Conservation (phyloP, 2,113 vertebrate species). For the Hippoglossus stenolepis region DNA sequence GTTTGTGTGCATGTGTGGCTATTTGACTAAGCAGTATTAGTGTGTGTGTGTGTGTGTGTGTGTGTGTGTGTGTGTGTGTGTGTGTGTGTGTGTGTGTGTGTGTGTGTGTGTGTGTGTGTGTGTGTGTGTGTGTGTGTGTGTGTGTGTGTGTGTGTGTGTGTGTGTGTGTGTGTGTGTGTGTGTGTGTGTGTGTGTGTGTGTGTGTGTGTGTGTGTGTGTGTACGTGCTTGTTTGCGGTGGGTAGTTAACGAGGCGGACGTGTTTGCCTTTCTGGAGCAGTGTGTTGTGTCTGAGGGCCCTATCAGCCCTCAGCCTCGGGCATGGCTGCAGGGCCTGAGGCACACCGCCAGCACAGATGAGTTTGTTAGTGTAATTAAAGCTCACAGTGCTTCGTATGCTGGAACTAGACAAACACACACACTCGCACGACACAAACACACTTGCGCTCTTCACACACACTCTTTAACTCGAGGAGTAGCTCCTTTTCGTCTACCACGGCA, state of each 20-base stretch:
- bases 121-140: slow-evolving; percentile 38
- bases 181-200: neutral
- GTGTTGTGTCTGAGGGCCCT: slow-evolving; percentile 82
- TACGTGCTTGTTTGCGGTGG: slow-evolving; percentile 59
- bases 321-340: slow-evolving; percentile 78
- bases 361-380: slow-evolving; percentile 84
- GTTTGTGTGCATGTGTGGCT: slow-evolving; percentile 34
- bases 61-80: slow-evolving; percentile 34
- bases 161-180: neutral
- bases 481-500: slow-evolving; percentile 65
- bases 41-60: slow-evolving; percentile 3
- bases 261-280: slow-evolving; percentile 75
- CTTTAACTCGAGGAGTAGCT: slow-evolving; percentile 66
- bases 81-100: slow-evolving; percentile 39
- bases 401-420: slow-evolving; percentile 68
- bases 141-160: slow-evolving; percentile 13
- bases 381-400: slow-evolving; percentile 64
- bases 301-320: slow-evolving; percentile 82
- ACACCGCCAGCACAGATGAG: slow-evolving; percentile 79
- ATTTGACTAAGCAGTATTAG: slow-evolving; percentile 38
- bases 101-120: slow-evolving; percentile 27
- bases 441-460: slow-evolving; percentile 34
- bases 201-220: slow-evolving; percentile 23
- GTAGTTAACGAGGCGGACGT: slow-evolving; percentile 76
- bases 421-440: slow-evolving; percentile 20